Evolutionary conservation across 92 coral and sea anemone species (phyloP).

Genomic region (Actinernus sp.): DNA sequence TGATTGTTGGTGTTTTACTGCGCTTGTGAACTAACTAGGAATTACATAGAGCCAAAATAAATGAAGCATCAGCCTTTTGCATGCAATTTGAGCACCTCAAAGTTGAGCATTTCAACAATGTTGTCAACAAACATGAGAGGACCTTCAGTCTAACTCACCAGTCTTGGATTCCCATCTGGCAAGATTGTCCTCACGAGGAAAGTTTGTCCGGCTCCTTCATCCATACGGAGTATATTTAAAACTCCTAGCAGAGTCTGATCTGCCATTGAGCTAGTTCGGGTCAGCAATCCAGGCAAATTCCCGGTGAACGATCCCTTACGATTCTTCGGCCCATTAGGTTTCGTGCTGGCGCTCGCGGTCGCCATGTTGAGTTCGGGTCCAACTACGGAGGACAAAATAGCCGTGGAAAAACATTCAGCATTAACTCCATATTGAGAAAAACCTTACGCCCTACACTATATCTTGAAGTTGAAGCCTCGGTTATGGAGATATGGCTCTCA

Average conservation of each 20-base stretch:
- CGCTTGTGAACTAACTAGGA: background rate
- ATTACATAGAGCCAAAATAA: conserved; percentile 11
- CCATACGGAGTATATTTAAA: conserved; percentile 91
- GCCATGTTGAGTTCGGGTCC: conserved; percentile 71
- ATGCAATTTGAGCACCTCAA: background rate
- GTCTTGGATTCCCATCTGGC: conserved; percentile 93
- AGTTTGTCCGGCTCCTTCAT: conserved; percentile 85
- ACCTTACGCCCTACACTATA: background rate
- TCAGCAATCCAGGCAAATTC: conserved; percentile 65
- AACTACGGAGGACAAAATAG: conserved; percentile 42
- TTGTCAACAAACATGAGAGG: conserved; percentile 10
- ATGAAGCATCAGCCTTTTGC: background rate
- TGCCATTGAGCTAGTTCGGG: conserved; percentile 88
- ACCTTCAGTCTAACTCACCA: conserved; percentile 69
- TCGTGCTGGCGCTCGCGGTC: conserved; percentile 60
- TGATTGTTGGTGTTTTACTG: background rate
- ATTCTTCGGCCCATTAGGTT: conserved; percentile 61
- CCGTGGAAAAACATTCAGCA: conserved; percentile 7
- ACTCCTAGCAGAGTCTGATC: conserved; percentile 95
- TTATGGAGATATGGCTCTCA: background rate
- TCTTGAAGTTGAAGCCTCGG: background rate
- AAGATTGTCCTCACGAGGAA: conserved; percentile 90
- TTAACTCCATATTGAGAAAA: conserved; percentile 16
- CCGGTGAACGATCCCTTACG: conserved; percentile 80
- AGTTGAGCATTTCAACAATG: conserved; percentile 24